Evolutionary conservation across 92 coral and sea anemone genomes (phyloP), one percentile per base, ranked within the genome.

Genomic region (Epizoanthus ramosus): DNA sequence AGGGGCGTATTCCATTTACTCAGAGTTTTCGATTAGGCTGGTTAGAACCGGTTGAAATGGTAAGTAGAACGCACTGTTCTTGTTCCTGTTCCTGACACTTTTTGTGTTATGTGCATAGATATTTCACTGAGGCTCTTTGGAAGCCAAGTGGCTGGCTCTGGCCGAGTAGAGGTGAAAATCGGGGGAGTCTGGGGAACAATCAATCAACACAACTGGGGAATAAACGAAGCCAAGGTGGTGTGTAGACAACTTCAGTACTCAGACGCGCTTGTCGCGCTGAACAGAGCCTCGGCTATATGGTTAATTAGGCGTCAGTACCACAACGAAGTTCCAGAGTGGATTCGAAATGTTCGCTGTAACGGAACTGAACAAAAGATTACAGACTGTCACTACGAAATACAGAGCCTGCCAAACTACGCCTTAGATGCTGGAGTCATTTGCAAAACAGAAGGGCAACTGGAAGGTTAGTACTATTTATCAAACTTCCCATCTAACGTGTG

Each of bases 141-240:
- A 75, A 58, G 19, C 68, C 19, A 59, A n/a, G 43, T 5, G 15
- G 3, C n/a, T n/a, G 69, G 68, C 35, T 66, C 81, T 3, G 81
- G 81, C 53, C 31, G 81, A 75, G 81, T 75, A 15, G 81, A 75
- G 31, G 81, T 57, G 33, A 75, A 39, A 23, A 75, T 75, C 22
- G 81, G 68, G 37, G 81, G 81, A 57, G 69, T 75, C 39, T 75
- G 81, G 81, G 81, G 81, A 75, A 75, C 81, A 58, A 22, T 75
- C 61, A 14, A 58, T 12, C 35, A 59, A n/a, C 17, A 1, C 17
- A 24, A 37, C 68, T 75, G 69, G 81, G 81, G 68, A 8, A 18
- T 59, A 16, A 12, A 75, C 4, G 81, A 75, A 59, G 81, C 81
- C 5, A 75, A 35, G 10, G 81, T 75, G 1, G 69, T 75, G 33